Base-by-base conservation (phyloP, 2,888 invertebrate species). In the Euproctis similis region DNA sequence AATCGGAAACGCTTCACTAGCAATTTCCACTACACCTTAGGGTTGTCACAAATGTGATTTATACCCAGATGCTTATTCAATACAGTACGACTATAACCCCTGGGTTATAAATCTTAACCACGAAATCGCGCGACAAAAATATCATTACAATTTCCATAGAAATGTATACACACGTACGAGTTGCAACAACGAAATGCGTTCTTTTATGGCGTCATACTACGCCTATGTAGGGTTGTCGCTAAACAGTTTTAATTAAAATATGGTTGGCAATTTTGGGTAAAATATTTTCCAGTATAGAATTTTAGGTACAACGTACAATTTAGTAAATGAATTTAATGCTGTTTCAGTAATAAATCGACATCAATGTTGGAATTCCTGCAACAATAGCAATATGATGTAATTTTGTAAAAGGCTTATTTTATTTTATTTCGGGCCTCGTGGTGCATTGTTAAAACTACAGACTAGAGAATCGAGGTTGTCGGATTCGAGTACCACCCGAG, bases 101-200 rank as follows among this genome's bases (percentile, higher is more conserved):
- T 54, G 38, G 41, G 56, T 55, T 59, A 64, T 78, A 76, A 77
- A 78, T 77, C 76, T 68, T 57, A 24, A 46, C 62, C 69, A 53
- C 67, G 22, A 63, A 73, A 63, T 69, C 59, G 62, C 60, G 70
- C 76, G 76, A 75, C 78, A 80, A 78, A 82, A 82, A 77, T 80
- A 76, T 78, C 74, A 80, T 80, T 81, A 82, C 73, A 75, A 82
- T 82, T 75, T 71, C 59, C 71, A 70, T 71, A 68, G 74, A 73
- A 77, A 80, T 81, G 77, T 80, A 47, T 70, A 69, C 54, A 28
- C 48, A 55, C 52, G 47, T 43, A 43, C 42, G 51, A n/a, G n/a
- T n/a, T n/a, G n/a, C 46, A 44, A 47, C 50, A 53, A 48, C 26
- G 36, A 26, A 23, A 21, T 35, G 34, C 13, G 32, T 23, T 16